These are phyloP conservation scores for Notolepis coatsorum DNA, from an alignment of 2,797 vertebrate genomes.

Conservation along the genomic window DNA sequence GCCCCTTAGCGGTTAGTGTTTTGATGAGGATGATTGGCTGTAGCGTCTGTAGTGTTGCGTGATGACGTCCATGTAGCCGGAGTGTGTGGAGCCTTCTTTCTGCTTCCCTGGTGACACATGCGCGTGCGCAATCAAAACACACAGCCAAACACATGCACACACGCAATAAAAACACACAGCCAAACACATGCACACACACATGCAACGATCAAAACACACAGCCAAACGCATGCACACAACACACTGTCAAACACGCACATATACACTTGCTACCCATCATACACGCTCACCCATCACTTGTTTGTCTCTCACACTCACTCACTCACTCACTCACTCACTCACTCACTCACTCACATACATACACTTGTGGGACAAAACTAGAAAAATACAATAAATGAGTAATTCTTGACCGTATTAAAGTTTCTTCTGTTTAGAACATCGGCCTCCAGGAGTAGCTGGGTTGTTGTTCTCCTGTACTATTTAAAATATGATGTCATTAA, in stretches of 20 bases:
- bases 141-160: constrained; percentile 19
- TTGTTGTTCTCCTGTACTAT: too few relatives aligned
- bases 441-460: too few relatives aligned
- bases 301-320: constrained; percentile 4
- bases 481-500: too few relatives aligned
- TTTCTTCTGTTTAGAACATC: too few relatives aligned
- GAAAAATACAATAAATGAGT: neutral
- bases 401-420: too few relatives aligned
- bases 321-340: neutral
- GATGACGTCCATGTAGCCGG: neutral
- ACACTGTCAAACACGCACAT: constrained; percentile 20
- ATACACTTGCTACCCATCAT: constrained; percentile 20
- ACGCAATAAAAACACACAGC: constrained; percentile 12
- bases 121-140: neutral
- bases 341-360: constrained; percentile 26
- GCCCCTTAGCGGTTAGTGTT: neutral
- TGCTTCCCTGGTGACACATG: constrained; percentile 19
- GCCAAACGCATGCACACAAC: neutral
- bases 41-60: neutral
- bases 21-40: neutral
- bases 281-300: constrained; percentile 7
- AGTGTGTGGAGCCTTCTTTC: constrained; percentile 14
- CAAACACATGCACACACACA: constrained; percentile 11
- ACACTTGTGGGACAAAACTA: neutral
- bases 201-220: too few relatives aligned